Conservation (phyloP, 2,888 invertebrate species). For the Lithophane leautieri region DNA sequence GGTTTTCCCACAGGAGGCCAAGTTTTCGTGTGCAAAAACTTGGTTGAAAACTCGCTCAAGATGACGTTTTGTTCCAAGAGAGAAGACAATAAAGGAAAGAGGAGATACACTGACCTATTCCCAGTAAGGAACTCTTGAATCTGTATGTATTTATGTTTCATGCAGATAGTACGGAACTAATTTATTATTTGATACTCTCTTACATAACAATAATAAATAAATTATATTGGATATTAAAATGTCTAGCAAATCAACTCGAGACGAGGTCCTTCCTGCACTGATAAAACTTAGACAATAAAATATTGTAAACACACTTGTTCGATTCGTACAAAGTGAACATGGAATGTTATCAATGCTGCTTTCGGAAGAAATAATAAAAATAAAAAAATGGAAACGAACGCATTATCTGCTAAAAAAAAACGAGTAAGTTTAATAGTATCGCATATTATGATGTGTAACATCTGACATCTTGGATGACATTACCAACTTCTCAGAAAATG, state of each 20-base stretch:
- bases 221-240: constrained; percentile 37
- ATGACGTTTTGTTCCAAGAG: neutral
- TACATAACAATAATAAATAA: constrained; percentile 37
- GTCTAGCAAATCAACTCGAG: constrained; percentile 45
- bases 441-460: too few species aligned
- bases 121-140: constrained; percentile 8
- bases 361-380: too few species aligned
- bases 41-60: neutral
- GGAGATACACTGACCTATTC: constrained; percentile 53
- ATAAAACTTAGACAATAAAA: constrained; percentile 39
- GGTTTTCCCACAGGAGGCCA: constrained; percentile 23
- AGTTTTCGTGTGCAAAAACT: constrained; percentile 37
- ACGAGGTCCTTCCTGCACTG: constrained; percentile 50
- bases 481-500: too few species aligned
- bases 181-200: constrained; percentile 49
- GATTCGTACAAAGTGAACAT: neutral
- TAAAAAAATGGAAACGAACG: too few species aligned
- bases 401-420: too few species aligned
- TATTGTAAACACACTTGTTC: constrained; percentile 1
- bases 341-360: neutral
- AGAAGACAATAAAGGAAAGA: neutral
- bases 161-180: constrained; percentile 31
- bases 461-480: too few species aligned
- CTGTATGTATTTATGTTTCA: constrained; percentile 5
- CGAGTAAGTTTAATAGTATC: too few species aligned